Conservation (phyloP, 2,113 vertebrate genomes). For the Lichenostomus cassidix region DNA sequence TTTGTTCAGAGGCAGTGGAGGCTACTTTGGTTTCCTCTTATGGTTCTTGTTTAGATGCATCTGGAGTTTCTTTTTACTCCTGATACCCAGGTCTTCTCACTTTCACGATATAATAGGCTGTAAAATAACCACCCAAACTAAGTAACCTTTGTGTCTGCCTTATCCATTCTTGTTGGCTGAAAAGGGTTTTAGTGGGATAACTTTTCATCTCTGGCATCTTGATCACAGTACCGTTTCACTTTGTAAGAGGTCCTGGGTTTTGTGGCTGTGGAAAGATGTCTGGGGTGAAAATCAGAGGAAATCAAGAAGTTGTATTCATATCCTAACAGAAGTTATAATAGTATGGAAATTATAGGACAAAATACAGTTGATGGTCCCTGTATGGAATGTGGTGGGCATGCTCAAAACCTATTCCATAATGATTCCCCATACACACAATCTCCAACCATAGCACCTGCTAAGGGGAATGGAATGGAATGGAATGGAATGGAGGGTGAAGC, state of each 20-base stretch:
- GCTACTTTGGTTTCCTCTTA: neutral
- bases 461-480: neutral
- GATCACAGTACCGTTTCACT: neutral
- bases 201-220: neutral
- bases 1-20: neutral
- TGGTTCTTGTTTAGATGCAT: neutral
- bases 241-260: neutral
- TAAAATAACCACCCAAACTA: neutral
- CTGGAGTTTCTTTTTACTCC: neutral
- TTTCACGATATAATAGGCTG: neutral
- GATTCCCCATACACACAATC: neutral
- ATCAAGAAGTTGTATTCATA: neutral
- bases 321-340: neutral
- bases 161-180: neutral
- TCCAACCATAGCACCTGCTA: neutral
- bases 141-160: neutral
- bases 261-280: neutral
- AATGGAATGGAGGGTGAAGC: neutral
- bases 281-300: neutral
- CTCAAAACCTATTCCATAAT: neutral
- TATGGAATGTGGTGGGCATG: neutral
- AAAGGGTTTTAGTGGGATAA: neutral
- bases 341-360: neutral
- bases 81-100: neutral
- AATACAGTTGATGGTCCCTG: neutral